Conservation (phyloP, 1,140 invertebrate species). For the Pissodes strobi region DNA sequence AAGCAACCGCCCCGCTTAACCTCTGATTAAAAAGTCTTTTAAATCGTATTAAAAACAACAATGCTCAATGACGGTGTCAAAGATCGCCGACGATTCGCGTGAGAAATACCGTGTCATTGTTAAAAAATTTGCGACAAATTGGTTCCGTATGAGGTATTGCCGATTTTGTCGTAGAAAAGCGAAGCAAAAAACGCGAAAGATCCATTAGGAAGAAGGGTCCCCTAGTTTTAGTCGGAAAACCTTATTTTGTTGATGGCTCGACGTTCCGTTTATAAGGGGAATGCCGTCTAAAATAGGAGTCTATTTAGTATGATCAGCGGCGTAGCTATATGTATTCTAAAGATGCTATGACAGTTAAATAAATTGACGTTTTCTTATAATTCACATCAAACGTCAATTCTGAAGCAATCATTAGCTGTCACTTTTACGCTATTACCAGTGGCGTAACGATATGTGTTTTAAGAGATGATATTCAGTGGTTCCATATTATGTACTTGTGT, state of each 20-base stretch:
- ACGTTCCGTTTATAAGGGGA: too few species aligned
- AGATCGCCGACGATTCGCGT: not conserved
- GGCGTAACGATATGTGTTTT: too few species aligned
- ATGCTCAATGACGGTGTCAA: constrained; percentile 10
- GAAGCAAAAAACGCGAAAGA: constrained; percentile 5
- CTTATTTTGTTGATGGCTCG: not conserved
- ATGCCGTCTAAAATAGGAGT: too few species aligned
- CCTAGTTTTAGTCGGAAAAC: not conserved
- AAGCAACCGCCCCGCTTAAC: not conserved
- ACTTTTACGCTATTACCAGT: too few species aligned
- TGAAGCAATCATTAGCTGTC: too few species aligned
- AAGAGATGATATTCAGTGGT: too few species aligned
- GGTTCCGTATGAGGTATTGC: constrained; percentile 4
- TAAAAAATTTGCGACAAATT: constrained; percentile 9
- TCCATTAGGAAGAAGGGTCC: not conserved
- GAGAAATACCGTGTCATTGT: not conserved
- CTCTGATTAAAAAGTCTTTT: constrained; percentile 9
- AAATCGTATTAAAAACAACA: constrained; percentile 15
- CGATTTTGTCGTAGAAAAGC: not conserved
- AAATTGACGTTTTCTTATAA: too few species aligned
- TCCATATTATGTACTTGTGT: too few species aligned
- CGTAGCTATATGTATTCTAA: too few species aligned
- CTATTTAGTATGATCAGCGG: too few species aligned
- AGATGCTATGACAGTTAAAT: too few species aligned
- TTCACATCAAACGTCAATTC: too few species aligned